Base-by-base conservation (phyloP, 1,140 invertebrate species). In the Drosophila baimaii region DNA sequence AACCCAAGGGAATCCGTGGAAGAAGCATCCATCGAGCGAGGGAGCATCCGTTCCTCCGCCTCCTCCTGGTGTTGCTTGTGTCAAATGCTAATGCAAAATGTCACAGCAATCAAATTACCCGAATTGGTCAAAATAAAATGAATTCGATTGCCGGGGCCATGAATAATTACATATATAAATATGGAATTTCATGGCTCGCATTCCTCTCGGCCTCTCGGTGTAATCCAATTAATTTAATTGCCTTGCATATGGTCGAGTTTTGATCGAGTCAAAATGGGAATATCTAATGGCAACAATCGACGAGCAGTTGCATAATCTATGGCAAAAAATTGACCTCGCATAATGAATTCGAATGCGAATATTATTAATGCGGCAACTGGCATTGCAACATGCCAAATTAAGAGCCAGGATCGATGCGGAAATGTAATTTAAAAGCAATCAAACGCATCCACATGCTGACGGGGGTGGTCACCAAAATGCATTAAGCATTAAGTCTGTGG, bases 391-490 rank as follows among this genome's bases (percentile, higher is more conserved):
- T 44, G 54, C 49, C 69, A 54, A 73, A 74, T 73, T 54, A 58
- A 51, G 13, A 44, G 41, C 74, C 63, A 15, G n/a, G 27, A 35
- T 35, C 25, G 51, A 52, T 69, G 41, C 21, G 19, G 65, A 68
- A 78, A 86, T 86, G 64, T 79, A 85, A 86, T 85, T 79, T 72
- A 79, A 79, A 86, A 81, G 47, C 82, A 86, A 81, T 86, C 82
- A 86, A 78, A 78, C 43, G 82, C 82, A 85, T 75, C 58, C 74
- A 71, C 57, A 86, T 86, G 75, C 69, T 78, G 82, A 69, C 70
- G 49, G 41, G 65, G 49, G 41, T 47, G 81, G 81, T 65, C 55
- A 80, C 62, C 72, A 71, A 81, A 86, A 85, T 62, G 65, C 68
- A 85, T 85, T 81, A 73, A 68, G 51, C 73, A 69, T 23, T 52